Base-by-base conservation (phyloP, 2,797 vertebrate species). In the Hypotaenidia philippensis region DNA sequence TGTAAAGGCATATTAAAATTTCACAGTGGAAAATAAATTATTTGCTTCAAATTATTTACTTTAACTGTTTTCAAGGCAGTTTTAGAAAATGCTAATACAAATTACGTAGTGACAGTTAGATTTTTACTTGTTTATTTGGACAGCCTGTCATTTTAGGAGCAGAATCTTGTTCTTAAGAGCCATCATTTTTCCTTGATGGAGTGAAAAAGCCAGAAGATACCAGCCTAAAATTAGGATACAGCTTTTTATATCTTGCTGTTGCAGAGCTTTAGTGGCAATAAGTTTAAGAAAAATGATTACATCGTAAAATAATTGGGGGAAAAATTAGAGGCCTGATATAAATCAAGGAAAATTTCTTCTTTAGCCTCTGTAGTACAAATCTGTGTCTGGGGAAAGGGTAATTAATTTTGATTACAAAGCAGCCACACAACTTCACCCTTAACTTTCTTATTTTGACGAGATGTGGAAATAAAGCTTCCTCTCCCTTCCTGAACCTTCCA, bases 171-270 rank as follows among this genome's bases (percentile, higher is more conserved):
- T 93, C 69, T 60, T 41, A 76, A 75, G 69, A 91, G 23, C 22
- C 47, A 63, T 72, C 8, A 18, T 59, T 80, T 96, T 86, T 92
- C 50, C 66, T 76, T 87, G 41, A 15, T 83, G 29, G 15, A 83
- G 90, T 36, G 63, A 84, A 85, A 49, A 92, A 77, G 9, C 50
- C 44, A 77, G 55, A 89, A 92, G 89, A 85, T 66, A 79, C 47
- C 49, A 68, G 44, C 70, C 93, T 97, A 95, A 93, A 96, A 95
- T 93, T 91, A 95, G 86, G 80, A 76, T 71, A 76, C 26, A 88
- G 76, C 77, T 78, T 87, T 83, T 85, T 75, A 59, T 89, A 53
- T 74, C 81, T 49, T 83, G 52, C 38, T 65, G 23, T 84, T 77
- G 83, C 72, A 94, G 77, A 90, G 75, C 71, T 82, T 74, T 93